A percentile compares a stretch with the other conserved stretches of the same genome.
phyloP scores from a whole-genome alignment of 2,113 vertebrate species.

The Sylvilagus bachmani region DNA sequence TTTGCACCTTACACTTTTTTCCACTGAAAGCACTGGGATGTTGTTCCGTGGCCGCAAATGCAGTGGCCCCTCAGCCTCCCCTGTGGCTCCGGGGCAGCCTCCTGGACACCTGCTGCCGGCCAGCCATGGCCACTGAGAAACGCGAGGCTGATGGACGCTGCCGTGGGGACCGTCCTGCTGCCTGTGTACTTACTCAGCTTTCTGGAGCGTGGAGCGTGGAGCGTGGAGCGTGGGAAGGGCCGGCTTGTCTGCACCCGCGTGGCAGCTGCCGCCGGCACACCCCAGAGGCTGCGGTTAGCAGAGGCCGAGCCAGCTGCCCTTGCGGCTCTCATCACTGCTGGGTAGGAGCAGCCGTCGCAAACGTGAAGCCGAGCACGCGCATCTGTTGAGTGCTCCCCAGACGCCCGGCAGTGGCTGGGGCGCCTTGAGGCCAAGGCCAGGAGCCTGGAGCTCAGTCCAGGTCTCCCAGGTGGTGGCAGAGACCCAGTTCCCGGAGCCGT shows the following conservation, averaged over 20 bases:
- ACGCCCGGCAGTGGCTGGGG: too few relatives aligned
- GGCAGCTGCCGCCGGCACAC: neutral
- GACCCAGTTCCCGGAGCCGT: too few relatives aligned
- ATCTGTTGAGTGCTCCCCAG: too few relatives aligned
- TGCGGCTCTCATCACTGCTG: neutral
- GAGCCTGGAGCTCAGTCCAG: too few relatives aligned
- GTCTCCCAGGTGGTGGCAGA: too few relatives aligned
- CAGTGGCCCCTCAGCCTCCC: neutral
- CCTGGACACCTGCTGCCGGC: accelerated
- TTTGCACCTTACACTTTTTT: neutral
- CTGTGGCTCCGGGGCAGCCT: neutral
- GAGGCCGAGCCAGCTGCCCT: too few relatives aligned
- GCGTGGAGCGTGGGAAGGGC: neutral
- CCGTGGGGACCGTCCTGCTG: neutral
- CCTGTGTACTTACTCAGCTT: neutral
- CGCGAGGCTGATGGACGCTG: neutral
- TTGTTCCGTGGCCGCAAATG: neutral
- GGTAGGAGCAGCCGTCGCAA: neutral
- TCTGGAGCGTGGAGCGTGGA: neutral
- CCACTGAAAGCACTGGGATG: too few relatives aligned
- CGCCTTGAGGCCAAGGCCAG: too few relatives aligned
- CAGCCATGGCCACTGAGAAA: accelerated
- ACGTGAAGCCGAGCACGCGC: too few relatives aligned
- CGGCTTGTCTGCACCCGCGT: too few relatives aligned
- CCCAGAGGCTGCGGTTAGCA: too few relatives aligned